phyloP scores from a whole-genome alignment of 2,113 vertebrate species.

The Laticauda laticaudata region DNA sequence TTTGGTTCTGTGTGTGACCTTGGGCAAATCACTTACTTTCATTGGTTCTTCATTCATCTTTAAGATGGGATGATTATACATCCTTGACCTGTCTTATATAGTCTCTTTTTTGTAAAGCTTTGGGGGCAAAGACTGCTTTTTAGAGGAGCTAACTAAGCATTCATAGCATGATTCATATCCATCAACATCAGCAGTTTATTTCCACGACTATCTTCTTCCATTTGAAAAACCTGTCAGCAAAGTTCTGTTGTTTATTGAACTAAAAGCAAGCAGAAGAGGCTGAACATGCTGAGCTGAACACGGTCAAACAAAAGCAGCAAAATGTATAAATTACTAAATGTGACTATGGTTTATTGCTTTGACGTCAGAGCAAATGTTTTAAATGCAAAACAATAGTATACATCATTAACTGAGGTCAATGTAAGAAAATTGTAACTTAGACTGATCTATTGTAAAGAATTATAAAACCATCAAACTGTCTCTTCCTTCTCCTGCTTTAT shows the following conservation, averaged over 20 bases:
- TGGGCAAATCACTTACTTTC: constrained; percentile 6
- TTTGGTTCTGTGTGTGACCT: neutral
- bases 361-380: neutral
- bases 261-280: neutral
- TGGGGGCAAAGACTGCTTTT: neutral
- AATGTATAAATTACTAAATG: neutral
- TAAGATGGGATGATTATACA: constrained; percentile 1
- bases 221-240: neutral
- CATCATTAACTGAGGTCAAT: neutral
- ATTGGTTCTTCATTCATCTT: neutral
- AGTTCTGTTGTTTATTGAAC: constrained; percentile 8
- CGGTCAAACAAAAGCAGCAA: neutral
- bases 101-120: neutral
- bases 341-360: neutral
- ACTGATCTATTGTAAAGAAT: neutral
- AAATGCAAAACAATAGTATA: neutral
- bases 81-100: neutral
- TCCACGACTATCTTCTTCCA: neutral
- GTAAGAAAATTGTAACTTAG: neutral
- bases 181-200: constrained; percentile 22
- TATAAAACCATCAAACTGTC: neutral
- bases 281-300: neutral
- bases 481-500: neutral
- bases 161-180: neutral
- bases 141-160: constrained; percentile 20